Percentiles rank a stretch among this genome's conserved stretches.
Conservation (phyloP, 2,797 vertebrate species). For the Coracias cyanogaster region DNA sequence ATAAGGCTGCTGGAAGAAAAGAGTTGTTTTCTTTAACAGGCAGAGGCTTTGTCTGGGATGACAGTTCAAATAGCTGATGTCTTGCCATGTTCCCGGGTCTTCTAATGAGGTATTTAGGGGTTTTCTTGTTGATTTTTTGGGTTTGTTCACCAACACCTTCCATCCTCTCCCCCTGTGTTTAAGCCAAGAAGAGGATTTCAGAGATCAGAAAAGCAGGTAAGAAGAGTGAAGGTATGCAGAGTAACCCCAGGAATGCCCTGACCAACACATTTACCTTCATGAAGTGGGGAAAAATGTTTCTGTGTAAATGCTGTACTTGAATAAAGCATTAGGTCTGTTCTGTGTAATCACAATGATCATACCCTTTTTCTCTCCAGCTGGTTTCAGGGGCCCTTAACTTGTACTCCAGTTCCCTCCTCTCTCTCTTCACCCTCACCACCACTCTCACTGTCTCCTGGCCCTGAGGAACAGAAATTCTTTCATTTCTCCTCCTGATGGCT, state of each 20-base stretch:
- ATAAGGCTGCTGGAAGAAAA: neutral
- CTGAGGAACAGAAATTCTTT: neutral
- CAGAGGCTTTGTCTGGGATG: neutral
- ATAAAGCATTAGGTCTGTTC: neutral
- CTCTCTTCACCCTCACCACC: neutral
- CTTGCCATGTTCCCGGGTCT: neutral
- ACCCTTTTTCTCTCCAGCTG: neutral
- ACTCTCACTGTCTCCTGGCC: neutral
- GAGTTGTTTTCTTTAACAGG: neutral
- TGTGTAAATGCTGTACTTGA: neutral
- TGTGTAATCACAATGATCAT: fast-evolving
- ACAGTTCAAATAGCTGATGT: neutral
- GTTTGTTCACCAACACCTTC: neutral
- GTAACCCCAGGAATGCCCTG: neutral
- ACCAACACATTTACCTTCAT: neutral
- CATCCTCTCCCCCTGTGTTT: neutral
- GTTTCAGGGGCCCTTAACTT: neutral
- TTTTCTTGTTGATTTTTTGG: neutral
- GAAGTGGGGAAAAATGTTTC: neutral
- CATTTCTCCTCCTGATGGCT: neutral
- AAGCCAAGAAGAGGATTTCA: neutral
- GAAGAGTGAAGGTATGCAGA: neutral
- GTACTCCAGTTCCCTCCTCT: neutral
- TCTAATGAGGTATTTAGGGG: neutral
- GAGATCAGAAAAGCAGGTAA: neutral